phyloP scores from a whole-genome alignment of 2,888 invertebrate genomes.

The Leucophenga montana region DNA sequence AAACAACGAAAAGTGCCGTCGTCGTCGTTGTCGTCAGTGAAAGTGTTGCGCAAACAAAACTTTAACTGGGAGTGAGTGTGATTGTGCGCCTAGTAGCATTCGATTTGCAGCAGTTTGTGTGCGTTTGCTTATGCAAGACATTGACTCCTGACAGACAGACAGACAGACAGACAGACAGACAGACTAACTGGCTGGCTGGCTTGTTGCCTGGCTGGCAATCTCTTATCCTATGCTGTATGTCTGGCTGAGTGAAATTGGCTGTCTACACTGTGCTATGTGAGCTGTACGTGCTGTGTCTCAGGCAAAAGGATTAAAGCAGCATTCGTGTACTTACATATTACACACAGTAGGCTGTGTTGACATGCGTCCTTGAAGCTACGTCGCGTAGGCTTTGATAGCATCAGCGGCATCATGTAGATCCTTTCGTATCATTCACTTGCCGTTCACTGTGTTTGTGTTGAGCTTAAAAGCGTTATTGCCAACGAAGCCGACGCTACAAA shows the following conservation, averaged over 20 bases:
- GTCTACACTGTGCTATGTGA: slow-evolving; percentile 16
- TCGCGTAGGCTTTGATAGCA: slow-evolving; percentile 9
- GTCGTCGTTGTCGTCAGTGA: neutral
- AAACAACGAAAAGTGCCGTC: slow-evolving; percentile 56
- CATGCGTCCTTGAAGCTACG: slow-evolving; percentile 45
- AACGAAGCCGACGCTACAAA: slow-evolving; percentile 2
- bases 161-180: too few relatives aligned
- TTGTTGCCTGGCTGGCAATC: neutral
- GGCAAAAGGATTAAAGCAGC: slow-evolving; percentile 50
- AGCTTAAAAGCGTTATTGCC: slow-evolving; percentile 28
- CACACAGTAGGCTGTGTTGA: slow-evolving; percentile 1
- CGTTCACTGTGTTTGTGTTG: slow-evolving; percentile 26
- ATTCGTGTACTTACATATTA: neutral
- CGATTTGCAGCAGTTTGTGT: neutral
- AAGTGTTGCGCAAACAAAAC: too few relatives aligned
- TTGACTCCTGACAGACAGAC: neutral
- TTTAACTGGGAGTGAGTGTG: too few relatives aligned
- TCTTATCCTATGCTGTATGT: too few relatives aligned
- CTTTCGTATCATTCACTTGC: slow-evolving; percentile 41
- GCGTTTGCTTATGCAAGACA: neutral
- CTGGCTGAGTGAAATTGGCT: neutral
- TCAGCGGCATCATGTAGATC: slow-evolving; percentile 33
- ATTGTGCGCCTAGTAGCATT: too few relatives aligned
- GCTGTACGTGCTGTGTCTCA: slow-evolving; percentile 52
- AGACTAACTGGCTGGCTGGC: neutral